Conservation (phyloP, 1,140 invertebrate species). For the Aphaenogaster rudis region DNA sequence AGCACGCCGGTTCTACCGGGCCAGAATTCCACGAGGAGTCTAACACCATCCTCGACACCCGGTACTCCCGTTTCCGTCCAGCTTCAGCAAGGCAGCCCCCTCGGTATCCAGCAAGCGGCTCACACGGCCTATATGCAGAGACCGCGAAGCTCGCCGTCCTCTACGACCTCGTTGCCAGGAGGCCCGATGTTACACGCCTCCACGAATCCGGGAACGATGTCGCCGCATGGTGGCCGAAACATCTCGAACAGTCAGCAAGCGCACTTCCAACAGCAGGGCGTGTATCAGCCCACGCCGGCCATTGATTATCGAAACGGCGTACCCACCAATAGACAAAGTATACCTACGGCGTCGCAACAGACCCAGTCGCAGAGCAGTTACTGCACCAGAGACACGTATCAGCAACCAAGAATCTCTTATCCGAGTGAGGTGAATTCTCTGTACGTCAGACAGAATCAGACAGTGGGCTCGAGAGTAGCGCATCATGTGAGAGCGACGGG, state of each 20-base stretch:
- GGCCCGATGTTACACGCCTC: slow-evolving; percentile 77
- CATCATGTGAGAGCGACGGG: slow-evolving; percentile 77
- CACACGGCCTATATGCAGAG: slow-evolving; percentile 84
- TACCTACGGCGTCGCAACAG: slow-evolving; percentile 77
- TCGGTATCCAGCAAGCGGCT: slow-evolving; percentile 79
- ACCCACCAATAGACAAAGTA: slow-evolving; percentile 77
- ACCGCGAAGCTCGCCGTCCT: slow-evolving; percentile 85
- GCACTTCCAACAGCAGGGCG: slow-evolving; percentile 81
- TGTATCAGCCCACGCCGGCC: slow-evolving; percentile 78
- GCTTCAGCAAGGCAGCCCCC: slow-evolving; percentile 85
- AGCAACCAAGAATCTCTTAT: slow-evolving; percentile 80
- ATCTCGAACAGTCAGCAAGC: slow-evolving; percentile 74
- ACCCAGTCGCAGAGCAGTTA: slow-evolving; percentile 81
- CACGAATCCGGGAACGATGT: slow-evolving; percentile 76
- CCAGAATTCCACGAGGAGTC: slow-evolving; percentile 88
- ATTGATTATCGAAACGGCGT: slow-evolving; percentile 85
- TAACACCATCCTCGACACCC: slow-evolving; percentile 90
- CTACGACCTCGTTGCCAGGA: slow-evolving; percentile 78
- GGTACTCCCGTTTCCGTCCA: slow-evolving; percentile 89
- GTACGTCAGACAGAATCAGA: slow-evolving; percentile 85
- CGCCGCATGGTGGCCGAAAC: slow-evolving; percentile 78
- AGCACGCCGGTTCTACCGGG: slow-evolving; percentile 82
- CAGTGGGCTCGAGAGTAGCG: slow-evolving; percentile 64
- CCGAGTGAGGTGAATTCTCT: slow-evolving; percentile 86
- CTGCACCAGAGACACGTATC: slow-evolving; percentile 82